phyloP scores from a whole-genome alignment of 2,113 vertebrate genomes.

The Dromiciops gliroides region DNA sequence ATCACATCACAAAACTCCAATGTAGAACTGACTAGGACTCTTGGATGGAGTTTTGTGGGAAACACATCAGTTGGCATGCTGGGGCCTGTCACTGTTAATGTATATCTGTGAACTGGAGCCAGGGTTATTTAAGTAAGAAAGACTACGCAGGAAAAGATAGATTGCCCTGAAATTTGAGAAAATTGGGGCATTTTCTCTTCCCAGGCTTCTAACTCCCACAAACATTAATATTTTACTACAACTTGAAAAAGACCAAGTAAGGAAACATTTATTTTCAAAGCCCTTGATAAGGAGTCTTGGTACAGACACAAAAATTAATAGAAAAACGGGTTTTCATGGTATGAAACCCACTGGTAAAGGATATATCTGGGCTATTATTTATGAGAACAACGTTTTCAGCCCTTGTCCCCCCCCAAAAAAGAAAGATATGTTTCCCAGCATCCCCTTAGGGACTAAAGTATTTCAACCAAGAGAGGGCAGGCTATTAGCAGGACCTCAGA shows the following conservation, averaged over 20 bases:
- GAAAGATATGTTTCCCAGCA: background rate
- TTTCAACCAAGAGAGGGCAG: background rate
- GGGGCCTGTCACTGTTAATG: slow-evolving; percentile 9
- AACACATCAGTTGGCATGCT: slow-evolving; percentile 9
- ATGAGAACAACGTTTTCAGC: background rate
- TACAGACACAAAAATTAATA: background rate
- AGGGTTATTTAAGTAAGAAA: background rate
- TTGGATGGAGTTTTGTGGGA: slow-evolving; percentile 48
- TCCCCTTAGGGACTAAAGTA: background rate
- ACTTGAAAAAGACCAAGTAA: slow-evolving; percentile 47
- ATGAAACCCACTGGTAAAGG: background rate
- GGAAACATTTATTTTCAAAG: slow-evolving; percentile 53
- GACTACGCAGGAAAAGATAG: background rate
- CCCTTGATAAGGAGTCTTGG: slow-evolving; percentile 15
- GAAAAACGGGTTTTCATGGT: background rate
- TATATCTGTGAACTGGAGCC: slow-evolving; percentile 2
- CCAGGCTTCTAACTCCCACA: background rate
- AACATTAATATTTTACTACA: slow-evolving; percentile 14
- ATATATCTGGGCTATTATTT: background rate
- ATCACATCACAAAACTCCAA: background rate
- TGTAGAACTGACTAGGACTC: background rate
- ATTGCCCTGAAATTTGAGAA: slow-evolving; percentile 32
- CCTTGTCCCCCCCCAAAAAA: background rate
- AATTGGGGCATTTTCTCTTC: slow-evolving; percentile 24
- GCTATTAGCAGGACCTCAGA: background rate